Conservation (phyloP, 2,888 invertebrate species). For the Himalopsyche kuldschensis region DNA sequence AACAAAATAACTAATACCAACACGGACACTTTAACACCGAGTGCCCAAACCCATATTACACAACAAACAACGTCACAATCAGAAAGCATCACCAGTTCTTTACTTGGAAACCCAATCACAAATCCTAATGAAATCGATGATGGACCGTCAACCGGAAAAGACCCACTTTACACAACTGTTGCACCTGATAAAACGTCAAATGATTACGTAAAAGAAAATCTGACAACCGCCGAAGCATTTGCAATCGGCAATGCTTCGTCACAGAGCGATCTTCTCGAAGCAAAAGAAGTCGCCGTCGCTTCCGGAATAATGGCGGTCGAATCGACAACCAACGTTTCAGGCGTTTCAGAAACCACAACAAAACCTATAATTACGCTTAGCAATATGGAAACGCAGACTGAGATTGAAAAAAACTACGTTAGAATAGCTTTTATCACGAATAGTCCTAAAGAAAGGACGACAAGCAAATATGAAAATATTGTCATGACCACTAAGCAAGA, state of each 20-base stretch:
- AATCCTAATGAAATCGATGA: conserved; percentile 2
- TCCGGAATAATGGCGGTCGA: not conserved
- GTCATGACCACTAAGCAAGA: conserved; percentile 27
- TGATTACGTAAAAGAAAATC: conserved; percentile 15
- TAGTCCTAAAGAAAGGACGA: conserved; percentile 16
- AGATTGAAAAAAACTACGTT: conserved; percentile 13
- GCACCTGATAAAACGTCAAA: conserved; percentile 3
- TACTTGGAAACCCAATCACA: conserved; percentile 17
- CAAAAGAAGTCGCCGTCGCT: not conserved
- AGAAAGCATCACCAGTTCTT: not conserved
- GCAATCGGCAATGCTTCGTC: not conserved
- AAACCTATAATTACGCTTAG: not conserved
- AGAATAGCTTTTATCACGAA: conserved; percentile 22
- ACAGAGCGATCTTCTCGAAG: not conserved
- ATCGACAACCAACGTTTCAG: not conserved
- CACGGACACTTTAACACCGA: not conserved
- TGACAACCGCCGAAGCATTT: conserved; percentile 8
- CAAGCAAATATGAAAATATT: conserved; percentile 8
- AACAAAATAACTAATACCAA: not conserved
- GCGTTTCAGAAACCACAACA: not conserved
- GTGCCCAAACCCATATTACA: not conserved
- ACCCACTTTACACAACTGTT: conserved; percentile 2
- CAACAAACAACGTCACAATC: not conserved
- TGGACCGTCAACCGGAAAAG: conserved; percentile 30
- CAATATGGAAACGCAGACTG: not conserved